A percentile compares a stretch with the other conserved stretches of the same genome.
Evolutionary conservation across 53 echinoderm and acorn worm species (phyloP).

Genomic region (Actinopyga echinites): DNA sequence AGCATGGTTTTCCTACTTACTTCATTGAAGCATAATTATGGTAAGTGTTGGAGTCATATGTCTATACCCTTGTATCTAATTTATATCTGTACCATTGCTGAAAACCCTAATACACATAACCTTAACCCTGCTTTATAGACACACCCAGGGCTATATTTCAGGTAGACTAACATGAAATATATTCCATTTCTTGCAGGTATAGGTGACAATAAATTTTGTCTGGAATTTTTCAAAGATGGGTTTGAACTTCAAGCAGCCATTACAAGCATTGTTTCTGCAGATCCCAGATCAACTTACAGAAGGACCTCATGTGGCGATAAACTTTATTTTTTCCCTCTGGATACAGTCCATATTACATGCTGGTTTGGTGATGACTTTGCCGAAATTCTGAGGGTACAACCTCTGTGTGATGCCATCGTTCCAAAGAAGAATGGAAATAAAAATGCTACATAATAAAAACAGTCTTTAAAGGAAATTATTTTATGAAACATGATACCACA

Average conservation of each 20-base stretch:
- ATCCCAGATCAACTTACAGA: conserved; percentile 88
- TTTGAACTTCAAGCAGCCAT: conserved; percentile 72
- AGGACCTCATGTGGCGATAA: conserved; percentile 72
- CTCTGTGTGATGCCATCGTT: conserved; percentile 50
- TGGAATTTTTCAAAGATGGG: conserved; percentile 65
- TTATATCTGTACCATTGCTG: too few species aligned
- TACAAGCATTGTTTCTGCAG: conserved; percentile 70
- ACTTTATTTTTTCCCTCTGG: conserved; percentile 85
- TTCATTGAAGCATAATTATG: too few species aligned
- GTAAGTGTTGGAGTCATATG: too few species aligned
- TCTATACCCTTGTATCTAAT: too few species aligned
- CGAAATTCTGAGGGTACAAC: conserved; percentile 79
- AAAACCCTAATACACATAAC: too few species aligned
- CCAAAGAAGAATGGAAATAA: background rate
- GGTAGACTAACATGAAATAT: background rate
- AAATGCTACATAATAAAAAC: too few species aligned
- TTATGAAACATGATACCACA: too few species aligned
- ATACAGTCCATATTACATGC: conserved; percentile 75
- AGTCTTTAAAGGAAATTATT: too few species aligned
- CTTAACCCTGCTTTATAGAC: too few species aligned
- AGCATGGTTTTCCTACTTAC: too few species aligned
- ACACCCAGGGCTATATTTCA: too few species aligned
- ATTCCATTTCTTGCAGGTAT: background rate
- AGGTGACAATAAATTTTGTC: conserved; percentile 6
- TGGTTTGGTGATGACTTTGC: conserved; percentile 78